These are phyloP conservation scores for Pseudachorutes palmiensis DNA, from an alignment of 1,140 invertebrate species.

Conservation along the genomic window DNA sequence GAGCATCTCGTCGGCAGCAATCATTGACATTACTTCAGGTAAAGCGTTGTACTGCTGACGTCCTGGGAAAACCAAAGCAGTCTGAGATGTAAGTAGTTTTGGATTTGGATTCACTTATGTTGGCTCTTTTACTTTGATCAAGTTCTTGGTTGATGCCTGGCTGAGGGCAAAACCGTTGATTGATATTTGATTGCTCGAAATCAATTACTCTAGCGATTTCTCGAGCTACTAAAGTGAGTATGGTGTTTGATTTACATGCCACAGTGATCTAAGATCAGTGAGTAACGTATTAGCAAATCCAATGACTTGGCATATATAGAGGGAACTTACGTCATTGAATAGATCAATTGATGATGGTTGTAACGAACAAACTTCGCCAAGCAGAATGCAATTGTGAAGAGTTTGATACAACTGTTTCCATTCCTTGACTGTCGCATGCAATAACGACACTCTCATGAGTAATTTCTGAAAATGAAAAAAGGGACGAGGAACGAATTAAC, in stretches of 20 bases:
- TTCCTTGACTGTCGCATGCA: slow-evolving; percentile 34
- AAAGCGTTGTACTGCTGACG: slow-evolving; percentile 23
- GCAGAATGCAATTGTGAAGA: slow-evolving; percentile 54
- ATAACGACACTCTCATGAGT: slow-evolving; percentile 19
- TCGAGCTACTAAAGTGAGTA: slow-evolving; percentile 43
- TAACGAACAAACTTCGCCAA: slow-evolving; percentile 54
- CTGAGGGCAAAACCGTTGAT: slow-evolving; percentile 58
- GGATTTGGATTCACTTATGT: neutral
- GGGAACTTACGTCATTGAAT: slow-evolving; percentile 43
- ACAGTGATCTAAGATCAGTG: slow-evolving; percentile 2
- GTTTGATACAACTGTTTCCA: slow-evolving; percentile 48
- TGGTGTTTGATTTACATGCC: neutral
- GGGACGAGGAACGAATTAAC: neutral
- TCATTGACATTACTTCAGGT: slow-evolving; percentile 51
- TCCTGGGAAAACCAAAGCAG: slow-evolving; percentile 11
- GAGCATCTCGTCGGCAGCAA: slow-evolving; percentile 59
- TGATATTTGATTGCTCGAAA: slow-evolving; percentile 55
- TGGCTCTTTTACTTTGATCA: slow-evolving; percentile 53
- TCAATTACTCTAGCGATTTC: slow-evolving; percentile 54
- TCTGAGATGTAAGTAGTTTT: neutral
- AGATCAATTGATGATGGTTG: slow-evolving; percentile 45
- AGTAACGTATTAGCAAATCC: neutral
- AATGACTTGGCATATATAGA: neutral
- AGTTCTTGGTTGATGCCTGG: slow-evolving; percentile 57
- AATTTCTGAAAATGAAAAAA: slow-evolving; percentile 26